phyloP scores from a whole-genome alignment of 2,797 vertebrate genomes.

The Tympanoctomys barrerae region DNA sequence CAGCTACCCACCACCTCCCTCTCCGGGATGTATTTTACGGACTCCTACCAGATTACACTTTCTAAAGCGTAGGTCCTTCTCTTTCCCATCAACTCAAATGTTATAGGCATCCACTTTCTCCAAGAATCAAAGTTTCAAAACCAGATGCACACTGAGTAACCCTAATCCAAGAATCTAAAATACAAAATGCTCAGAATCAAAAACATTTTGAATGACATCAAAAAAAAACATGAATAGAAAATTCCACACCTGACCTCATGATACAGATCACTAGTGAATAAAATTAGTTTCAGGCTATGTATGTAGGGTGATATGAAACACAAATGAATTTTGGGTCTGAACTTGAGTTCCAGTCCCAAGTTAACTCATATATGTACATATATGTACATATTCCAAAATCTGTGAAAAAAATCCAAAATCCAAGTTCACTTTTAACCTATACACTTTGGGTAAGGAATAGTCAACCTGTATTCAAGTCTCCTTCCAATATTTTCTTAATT shows the following conservation, averaged over 20 bases:
- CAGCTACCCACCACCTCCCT: neutral
- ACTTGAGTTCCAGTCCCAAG: neutral
- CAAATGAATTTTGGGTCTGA: neutral
- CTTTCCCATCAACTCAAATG: neutral
- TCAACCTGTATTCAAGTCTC: neutral
- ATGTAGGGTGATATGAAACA: neutral
- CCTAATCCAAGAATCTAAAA: neutral
- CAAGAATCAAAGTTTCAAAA: slow-evolving; percentile 1
- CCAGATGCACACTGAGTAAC: neutral
- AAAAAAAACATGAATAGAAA: neutral
- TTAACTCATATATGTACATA: neutral
- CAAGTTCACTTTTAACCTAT: neutral
- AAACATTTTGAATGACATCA: neutral
- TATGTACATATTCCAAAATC: neutral
- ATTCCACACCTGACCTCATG: neutral
- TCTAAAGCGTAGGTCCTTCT: neutral
- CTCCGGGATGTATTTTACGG: neutral
- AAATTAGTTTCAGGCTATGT: neutral
- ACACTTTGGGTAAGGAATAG: neutral
- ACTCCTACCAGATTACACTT: neutral
- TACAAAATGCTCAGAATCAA: neutral
- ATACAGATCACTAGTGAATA: neutral
- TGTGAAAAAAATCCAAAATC: neutral
- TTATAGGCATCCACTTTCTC: neutral
- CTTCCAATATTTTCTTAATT: neutral